Evolutionary conservation across 2,888 invertebrate genomes (phyloP).

Genomic region (Hypercompe scribonia): DNA sequence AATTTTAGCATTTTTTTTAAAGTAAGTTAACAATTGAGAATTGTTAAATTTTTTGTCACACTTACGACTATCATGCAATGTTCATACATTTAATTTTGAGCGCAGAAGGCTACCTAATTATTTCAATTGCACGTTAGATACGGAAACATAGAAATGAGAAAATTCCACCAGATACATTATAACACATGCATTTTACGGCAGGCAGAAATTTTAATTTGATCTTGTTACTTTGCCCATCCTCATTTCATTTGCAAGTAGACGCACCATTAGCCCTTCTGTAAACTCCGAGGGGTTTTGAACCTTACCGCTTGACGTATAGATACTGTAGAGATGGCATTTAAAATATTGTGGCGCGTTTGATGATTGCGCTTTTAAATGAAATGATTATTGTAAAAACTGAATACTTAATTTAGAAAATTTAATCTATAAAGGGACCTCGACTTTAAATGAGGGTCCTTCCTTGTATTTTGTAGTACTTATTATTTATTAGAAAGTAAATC

Average conservation of each 20-base stretch:
- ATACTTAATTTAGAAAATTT: slow-evolving; percentile 46
- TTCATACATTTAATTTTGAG: background rate
- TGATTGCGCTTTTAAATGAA: slow-evolving; percentile 56
- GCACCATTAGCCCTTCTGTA: slow-evolving; percentile 6
- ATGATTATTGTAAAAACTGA: slow-evolving; percentile 58
- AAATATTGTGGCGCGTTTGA: slow-evolving; percentile 28
- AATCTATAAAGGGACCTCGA: slow-evolving; percentile 30
- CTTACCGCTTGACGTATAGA: slow-evolving; percentile 15
- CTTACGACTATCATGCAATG: background rate
- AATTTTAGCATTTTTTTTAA: background rate
- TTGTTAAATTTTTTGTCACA: background rate
- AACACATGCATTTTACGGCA: slow-evolving; percentile 53
- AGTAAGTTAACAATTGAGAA: background rate
- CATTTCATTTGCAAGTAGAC: slow-evolving; percentile 53
- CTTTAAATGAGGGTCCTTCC: slow-evolving; percentile 30
- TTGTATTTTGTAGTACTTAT: slow-evolving; percentile 22
- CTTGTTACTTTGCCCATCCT: slow-evolving; percentile 55
- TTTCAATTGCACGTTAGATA: background rate
- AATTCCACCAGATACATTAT: slow-evolving; percentile 8
- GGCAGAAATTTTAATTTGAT: slow-evolving; percentile 62
- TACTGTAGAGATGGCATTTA: background rate
- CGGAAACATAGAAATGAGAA: background rate
- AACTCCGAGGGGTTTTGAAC: slow-evolving; percentile 21
- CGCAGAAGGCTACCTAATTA: background rate
- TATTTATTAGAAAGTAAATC: slow-evolving; percentile 24